Evolutionary conservation across 1,140 invertebrate species (phyloP).

Genomic region (Ctenoplectra terminalis): DNA sequence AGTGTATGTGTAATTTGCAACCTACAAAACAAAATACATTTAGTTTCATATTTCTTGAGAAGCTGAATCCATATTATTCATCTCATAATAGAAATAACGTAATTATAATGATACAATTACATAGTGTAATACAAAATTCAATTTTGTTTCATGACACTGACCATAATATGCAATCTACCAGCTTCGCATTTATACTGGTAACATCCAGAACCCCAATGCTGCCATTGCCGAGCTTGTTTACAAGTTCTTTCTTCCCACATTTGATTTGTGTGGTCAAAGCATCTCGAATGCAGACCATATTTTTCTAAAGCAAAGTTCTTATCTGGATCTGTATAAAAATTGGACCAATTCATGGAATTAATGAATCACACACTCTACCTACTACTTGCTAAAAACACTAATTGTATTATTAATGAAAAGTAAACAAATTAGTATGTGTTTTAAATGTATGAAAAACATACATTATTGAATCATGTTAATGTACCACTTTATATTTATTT

Average conservation of each 20-base stretch:
- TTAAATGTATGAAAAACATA: no score
- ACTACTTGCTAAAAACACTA: no score
- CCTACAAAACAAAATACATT: slow-evolving; percentile 80
- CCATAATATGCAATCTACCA: slow-evolving; percentile 90
- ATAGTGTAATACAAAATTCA: neutral
- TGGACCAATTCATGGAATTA: neutral
- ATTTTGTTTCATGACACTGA: slow-evolving; percentile 76
- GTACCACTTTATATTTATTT: no score
- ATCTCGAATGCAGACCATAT: slow-evolving; percentile 93
- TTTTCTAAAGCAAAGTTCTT: slow-evolving; percentile 97
- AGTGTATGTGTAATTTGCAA: slow-evolving; percentile 94
- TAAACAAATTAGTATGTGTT: no score
- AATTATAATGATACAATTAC: no score
- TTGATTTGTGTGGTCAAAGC: slow-evolving; percentile 96
- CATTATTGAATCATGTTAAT: no score
- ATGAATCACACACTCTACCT: neutral
- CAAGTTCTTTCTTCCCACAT: slow-evolving; percentile 97
- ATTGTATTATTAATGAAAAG: no score
- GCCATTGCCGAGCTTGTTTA: slow-evolving; percentile 93
- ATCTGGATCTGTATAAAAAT: slow-evolving; percentile 86
- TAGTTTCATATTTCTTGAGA: neutral
- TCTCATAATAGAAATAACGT: no score
- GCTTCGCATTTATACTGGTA: slow-evolving; percentile 93
- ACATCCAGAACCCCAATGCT: slow-evolving; percentile 98
- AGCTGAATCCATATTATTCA: neutral